Conservation (phyloP, 2,797 vertebrate genomes). For the Chelonia mydas region DNA sequence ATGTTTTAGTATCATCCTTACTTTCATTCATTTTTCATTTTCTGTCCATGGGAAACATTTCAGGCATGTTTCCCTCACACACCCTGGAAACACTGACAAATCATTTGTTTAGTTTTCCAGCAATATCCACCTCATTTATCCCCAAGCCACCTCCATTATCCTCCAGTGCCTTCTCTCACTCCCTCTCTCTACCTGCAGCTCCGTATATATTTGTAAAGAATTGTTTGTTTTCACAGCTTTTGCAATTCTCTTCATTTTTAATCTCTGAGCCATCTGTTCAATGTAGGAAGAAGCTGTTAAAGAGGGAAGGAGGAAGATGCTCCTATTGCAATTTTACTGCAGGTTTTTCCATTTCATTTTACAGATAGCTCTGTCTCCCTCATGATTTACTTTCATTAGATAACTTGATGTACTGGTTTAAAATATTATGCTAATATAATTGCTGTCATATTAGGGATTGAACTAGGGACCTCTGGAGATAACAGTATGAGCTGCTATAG, state of each 20-base stretch:
- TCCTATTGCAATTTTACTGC: not conserved
- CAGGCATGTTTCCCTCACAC: not conserved
- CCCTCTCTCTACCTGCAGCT: not conserved
- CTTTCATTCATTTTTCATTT: not conserved
- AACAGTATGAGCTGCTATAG: not conserved
- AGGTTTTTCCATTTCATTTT: not conserved
- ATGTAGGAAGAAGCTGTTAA: not conserved
- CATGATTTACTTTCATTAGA: not conserved
- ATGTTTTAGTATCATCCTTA: not conserved
- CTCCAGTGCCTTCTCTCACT: not conserved
- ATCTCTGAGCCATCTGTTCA: slow-evolving; percentile 31
- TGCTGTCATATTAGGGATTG: not conserved
- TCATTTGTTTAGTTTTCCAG: not conserved
- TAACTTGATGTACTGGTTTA: not conserved
- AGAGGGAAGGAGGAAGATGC: not conserved
- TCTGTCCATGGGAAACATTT: not conserved
- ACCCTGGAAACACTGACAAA: not conserved
- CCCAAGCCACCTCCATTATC: not conserved
- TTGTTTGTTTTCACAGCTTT: not conserved
- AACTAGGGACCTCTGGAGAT: not conserved
- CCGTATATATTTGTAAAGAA: not conserved
- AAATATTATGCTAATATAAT: not conserved
- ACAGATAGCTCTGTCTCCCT: not conserved
- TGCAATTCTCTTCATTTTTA: slow-evolving; percentile 14
- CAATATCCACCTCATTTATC: not conserved